phyloP scores from a whole-genome alignment of 2,888 invertebrate species.

The Gasteruption jaculator region DNA sequence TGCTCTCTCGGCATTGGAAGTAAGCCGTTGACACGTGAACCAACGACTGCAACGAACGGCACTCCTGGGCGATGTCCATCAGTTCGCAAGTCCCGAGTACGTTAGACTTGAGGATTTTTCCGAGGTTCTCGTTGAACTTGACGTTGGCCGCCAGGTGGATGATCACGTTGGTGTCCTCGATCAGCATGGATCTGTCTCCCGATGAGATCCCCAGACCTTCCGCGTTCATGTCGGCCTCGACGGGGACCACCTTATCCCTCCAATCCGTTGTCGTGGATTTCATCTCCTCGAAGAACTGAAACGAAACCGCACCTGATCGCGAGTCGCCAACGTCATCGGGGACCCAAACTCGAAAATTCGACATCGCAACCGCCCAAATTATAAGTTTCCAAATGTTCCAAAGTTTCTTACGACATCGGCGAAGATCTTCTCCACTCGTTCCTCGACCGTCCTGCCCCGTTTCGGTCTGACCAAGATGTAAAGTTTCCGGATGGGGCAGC shows the following conservation, averaged over 20 bases:
- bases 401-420: conserved; percentile 38
- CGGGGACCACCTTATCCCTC: conserved; percentile 55
- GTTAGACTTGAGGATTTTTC: conserved; percentile 62
- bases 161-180: conserved; percentile 60
- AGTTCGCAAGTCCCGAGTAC: conserved; percentile 58
- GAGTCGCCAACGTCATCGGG: no score
- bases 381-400: no score
- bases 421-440: conserved; percentile 44
- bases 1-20: conserved; percentile 35
- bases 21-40: conserved; percentile 47
- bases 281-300: conserved; percentile 56
- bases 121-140: conserved; percentile 68
- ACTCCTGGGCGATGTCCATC: conserved; percentile 61
- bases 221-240: conserved; percentile 55
- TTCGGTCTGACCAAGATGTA: conserved; percentile 46
- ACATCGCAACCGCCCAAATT: no score
- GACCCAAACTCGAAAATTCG: no score
- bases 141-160: conserved; percentile 76
- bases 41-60: conserved; percentile 44
- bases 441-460: conserved; percentile 40
- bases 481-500: conserved; percentile 40
- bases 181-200: conserved; percentile 52
- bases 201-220: conserved; percentile 54
- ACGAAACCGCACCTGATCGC: no score
- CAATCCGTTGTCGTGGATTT: conserved; percentile 53